Conservation (phyloP, 2,888 invertebrate genomes). For the Drosophila anceps region DNA sequence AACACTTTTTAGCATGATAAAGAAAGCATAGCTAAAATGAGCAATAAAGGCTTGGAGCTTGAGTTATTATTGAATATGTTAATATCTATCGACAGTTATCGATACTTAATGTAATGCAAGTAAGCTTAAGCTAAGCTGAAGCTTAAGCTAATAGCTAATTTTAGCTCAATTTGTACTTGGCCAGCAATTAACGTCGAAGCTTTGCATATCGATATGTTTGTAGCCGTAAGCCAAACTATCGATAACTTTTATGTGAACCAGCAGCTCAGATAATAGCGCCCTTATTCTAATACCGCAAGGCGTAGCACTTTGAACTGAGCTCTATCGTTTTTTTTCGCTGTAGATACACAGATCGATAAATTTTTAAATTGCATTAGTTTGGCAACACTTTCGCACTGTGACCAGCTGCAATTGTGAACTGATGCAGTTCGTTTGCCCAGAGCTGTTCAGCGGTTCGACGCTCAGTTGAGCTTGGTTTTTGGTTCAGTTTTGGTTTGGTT, state of each 20-base stretch:
- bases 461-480: slow-evolving; percentile 16
- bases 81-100: background rate
- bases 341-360: background rate
- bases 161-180: background rate
- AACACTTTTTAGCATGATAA: too few relatives aligned
- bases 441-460: slow-evolving; percentile 31
- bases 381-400: slow-evolving; percentile 33
- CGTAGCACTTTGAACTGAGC: background rate
- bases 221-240: background rate
- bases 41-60: too few relatives aligned
- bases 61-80: too few relatives aligned
- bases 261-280: background rate
- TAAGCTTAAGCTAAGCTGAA: background rate
- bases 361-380: background rate
- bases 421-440: slow-evolving; percentile 38
- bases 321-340: background rate
- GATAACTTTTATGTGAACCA: background rate
- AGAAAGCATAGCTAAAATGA: too few relatives aligned
- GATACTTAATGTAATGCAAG: background rate
- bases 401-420: slow-evolving; percentile 35
- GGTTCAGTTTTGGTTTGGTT: slow-evolving; percentile 8
- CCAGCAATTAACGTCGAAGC: too few relatives aligned
- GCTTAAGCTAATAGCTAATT: background rate
- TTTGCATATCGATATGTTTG: too few relatives aligned
- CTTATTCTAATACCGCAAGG: background rate